Evolutionary conservation across 1,140 invertebrate species (phyloP).

Genomic region (Acromyrmex charruanus): DNA sequence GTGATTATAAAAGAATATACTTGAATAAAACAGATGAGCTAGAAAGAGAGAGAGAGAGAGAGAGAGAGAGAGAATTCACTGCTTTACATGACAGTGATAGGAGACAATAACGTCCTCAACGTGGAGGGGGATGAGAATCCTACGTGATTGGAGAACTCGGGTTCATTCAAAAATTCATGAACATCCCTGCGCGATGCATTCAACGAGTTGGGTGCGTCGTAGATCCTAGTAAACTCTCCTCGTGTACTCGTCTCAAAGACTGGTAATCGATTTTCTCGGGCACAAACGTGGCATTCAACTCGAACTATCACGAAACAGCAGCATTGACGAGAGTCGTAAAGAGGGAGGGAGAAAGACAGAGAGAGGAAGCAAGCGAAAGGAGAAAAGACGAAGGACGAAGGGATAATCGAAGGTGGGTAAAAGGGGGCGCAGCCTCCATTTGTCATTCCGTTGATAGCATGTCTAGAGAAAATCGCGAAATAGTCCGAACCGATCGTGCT

Average conservation of each 20-base stretch:
- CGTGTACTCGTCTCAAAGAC: slow-evolving; percentile 16
- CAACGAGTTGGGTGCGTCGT: neutral
- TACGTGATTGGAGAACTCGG: neutral
- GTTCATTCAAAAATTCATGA: slow-evolving; percentile 49
- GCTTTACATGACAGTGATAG: neutral
- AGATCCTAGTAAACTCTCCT: slow-evolving; percentile 34
- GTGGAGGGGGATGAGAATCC: neutral
- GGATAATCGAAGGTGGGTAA: slow-evolving; percentile 51
- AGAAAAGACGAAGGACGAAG: neutral
- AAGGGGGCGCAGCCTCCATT: slow-evolving; percentile 50
- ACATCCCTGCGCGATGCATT: neutral
- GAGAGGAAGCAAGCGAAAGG: neutral
- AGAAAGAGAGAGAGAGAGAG: neutral
- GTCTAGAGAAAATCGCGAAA: slow-evolving; percentile 64
- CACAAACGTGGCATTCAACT: slow-evolving; percentile 40
- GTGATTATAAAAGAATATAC: too few relatives aligned
- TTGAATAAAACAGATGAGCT: neutral
- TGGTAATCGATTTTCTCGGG: slow-evolving; percentile 45
- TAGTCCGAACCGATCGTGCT: slow-evolving; percentile 58
- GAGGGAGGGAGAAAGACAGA: neutral
- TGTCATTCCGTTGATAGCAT: slow-evolving; percentile 63
- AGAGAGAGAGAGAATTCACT: neutral
- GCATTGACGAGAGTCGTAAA: slow-evolving; percentile 5
- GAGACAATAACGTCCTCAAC: slow-evolving; percentile 1
- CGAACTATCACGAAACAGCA: slow-evolving; percentile 34